Evolutionary conservation across 2,113 vertebrate species (phyloP).

Genomic region (Baryphthengus martii): DNA sequence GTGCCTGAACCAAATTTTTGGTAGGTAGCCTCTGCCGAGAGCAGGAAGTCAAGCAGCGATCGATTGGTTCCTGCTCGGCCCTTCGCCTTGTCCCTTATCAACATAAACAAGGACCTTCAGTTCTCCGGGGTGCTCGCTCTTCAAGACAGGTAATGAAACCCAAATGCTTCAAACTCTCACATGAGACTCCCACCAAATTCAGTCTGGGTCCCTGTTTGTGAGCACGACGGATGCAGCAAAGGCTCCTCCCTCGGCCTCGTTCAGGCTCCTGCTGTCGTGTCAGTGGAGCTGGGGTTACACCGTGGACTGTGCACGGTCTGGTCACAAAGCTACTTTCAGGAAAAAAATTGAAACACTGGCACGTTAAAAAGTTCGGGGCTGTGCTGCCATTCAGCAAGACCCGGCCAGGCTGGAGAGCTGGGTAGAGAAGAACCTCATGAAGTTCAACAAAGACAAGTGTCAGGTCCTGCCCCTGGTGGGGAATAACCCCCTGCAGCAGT

Average conservation of each 20-base stretch:
- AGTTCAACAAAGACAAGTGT: not conserved
- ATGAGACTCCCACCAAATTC: not conserved
- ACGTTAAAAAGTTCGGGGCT: not conserved
- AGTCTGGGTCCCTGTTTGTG: accelerated
- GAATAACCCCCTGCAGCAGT: too few relatives aligned
- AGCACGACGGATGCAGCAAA: not conserved
- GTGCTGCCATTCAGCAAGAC: not conserved
- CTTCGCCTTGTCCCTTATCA: not conserved
- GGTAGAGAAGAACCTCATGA: not conserved
- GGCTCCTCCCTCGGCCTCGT: not conserved
- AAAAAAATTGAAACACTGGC: not conserved
- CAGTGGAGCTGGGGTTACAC: not conserved
- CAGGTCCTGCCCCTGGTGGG: not conserved
- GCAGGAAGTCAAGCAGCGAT: not conserved
- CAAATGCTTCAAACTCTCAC: not conserved
- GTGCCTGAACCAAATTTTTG: not conserved
- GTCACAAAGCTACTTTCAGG: not conserved
- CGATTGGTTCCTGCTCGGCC: not conserved
- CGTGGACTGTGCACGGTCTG: accelerated
- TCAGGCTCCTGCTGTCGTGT: accelerated
- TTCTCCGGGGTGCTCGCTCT: not conserved
- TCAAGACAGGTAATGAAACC: not conserved
- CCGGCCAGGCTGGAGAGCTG: not conserved
- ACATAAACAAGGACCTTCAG: not conserved
- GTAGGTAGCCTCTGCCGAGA: not conserved